Evolutionary conservation across 2,888 invertebrate species (phyloP).

Genomic region (Amphimallon solstitiale): DNA sequence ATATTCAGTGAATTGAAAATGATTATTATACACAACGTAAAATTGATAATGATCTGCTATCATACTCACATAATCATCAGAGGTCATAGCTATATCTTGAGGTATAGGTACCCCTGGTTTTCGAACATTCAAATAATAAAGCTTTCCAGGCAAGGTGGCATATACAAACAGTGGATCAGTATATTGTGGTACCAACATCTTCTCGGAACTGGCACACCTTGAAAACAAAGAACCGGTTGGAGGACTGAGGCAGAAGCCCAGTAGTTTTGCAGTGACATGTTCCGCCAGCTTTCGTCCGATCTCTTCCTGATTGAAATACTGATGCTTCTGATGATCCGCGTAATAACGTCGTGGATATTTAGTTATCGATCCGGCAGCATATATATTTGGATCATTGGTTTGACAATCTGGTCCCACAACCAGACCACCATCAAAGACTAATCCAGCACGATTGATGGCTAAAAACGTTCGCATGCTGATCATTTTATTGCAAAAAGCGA

Average conservation of each 20-base stretch:
- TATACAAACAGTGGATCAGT: slow-evolving; percentile 58
- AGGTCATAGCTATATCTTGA: slow-evolving; percentile 63
- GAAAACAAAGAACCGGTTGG: slow-evolving; percentile 2
- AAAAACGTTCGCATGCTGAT: slow-evolving; percentile 53
- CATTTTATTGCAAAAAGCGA: slow-evolving; percentile 54
- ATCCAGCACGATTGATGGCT: slow-evolving; percentile 64
- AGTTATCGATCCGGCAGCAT: slow-evolving; percentile 69
- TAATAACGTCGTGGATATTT: slow-evolving; percentile 68
- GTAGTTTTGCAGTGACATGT: slow-evolving; percentile 22
- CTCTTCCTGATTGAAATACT: slow-evolving; percentile 50
- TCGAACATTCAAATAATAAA: slow-evolving; percentile 69
- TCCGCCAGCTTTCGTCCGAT: slow-evolving; percentile 27
- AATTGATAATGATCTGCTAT: no score
- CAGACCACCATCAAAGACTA: slow-evolving; percentile 70
- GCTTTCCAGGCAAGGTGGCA: slow-evolving; percentile 70
- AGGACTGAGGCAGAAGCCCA: slow-evolving; percentile 21
- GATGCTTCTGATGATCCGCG: slow-evolving; percentile 63
- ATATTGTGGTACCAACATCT: slow-evolving; percentile 56
- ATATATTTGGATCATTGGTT: slow-evolving; percentile 70
- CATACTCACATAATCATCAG: slow-evolving; percentile 53
- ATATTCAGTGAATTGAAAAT: no score
- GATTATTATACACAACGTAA: no score
- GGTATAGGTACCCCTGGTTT: slow-evolving; percentile 69
- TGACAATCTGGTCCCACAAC: slow-evolving; percentile 68
- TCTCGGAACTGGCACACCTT: slow-evolving; percentile 33